Base-by-base conservation (phyloP, 2,888 invertebrate species). In the Leptothorax acervorum region DNA sequence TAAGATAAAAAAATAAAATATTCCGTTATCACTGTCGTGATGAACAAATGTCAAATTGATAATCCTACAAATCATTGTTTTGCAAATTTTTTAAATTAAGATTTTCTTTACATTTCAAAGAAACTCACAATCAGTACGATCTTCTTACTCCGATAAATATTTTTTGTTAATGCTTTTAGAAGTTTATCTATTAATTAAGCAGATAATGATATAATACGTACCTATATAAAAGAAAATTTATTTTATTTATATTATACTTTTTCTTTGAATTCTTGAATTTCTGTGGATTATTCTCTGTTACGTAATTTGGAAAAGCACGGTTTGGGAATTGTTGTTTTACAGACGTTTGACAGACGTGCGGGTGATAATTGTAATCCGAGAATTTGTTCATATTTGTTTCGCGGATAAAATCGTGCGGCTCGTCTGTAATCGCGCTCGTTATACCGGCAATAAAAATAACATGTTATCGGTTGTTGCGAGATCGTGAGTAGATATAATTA, bases 361-460 rank as follows among this genome's bases (percentile, higher is more conserved):
- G 31, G 5, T 12, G 23, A 60, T 70, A 70, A 79, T 70, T 60
- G 35, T 79, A 79, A 79, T 70, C 48, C 48, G 45, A 42, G 70
- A 35, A 79, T 79, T 70, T 60, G n/a, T n/a, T 23, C 70, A 23
- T 35, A 35, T 57, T 70, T 45, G 48, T 48, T 15, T 35, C 48
- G 4, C 23, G 48, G 35, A 57, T 79, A 70, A 79, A 70, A 79
- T 70, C 57, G 23, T 15, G 23, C 23, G 57, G 31, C 35, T 48
- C 48, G n/a, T 42, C 28, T 39, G 45, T 70, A 57, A 79, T 68
- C 71, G 35, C 23, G 57, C 48, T 68, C 28, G 48, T 57, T 70
- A 79, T 18, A 23, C 0, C 35, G 18, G 35, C n/a, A 39, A 48
- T 70, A 70, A 79, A 79, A 79, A 57, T 60, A 60, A 48, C 57